phyloP scores from a whole-genome alignment of 2,797 vertebrate species.

The Pelodytes ibericus region DNA sequence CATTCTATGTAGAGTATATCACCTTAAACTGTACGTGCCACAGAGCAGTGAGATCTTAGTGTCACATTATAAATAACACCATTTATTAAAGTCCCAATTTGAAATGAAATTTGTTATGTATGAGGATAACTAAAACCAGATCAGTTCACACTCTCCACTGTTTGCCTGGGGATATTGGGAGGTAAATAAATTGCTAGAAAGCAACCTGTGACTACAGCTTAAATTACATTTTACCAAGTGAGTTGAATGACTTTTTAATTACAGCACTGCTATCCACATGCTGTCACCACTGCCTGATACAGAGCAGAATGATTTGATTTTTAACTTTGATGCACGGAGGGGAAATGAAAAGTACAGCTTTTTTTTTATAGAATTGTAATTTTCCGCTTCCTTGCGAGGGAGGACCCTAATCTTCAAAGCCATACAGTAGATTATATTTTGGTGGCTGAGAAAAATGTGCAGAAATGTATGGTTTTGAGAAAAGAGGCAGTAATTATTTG shows the following conservation, averaged over 20 bases:
- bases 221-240: conserved; percentile 78
- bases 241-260: conserved; percentile 81
- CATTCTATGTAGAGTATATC: conserved; percentile 14
- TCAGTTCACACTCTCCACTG: conserved; percentile 75
- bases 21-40: conserved; percentile 29
- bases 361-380: conserved; percentile 62
- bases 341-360: conserved; percentile 62
- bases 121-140: conserved; percentile 76
- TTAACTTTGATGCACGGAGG: conserved; percentile 70
- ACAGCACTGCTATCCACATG: conserved; percentile 72
- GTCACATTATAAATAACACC: conserved; percentile 69
- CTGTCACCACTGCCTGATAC: conserved; percentile 73
- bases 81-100: conserved; percentile 74
- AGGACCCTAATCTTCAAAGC: conserved; percentile 55
- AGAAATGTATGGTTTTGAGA: conserved; percentile 35
- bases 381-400: conserved; percentile 55
- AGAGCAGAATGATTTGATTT: conserved; percentile 77
- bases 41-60: conserved; percentile 58
- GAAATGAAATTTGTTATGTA: conserved; percentile 78
- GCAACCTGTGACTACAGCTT: conserved; percentile 73
- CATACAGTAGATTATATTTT: conserved; percentile 47
- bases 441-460: conserved; percentile 42
- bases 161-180: conserved; percentile 74
- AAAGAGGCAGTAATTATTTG: conserved; percentile 10
- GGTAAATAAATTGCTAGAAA: conserved; percentile 80